phyloP scores from a whole-genome alignment of 1,140 invertebrate genomes.

The Drosophila bocqueti region DNA sequence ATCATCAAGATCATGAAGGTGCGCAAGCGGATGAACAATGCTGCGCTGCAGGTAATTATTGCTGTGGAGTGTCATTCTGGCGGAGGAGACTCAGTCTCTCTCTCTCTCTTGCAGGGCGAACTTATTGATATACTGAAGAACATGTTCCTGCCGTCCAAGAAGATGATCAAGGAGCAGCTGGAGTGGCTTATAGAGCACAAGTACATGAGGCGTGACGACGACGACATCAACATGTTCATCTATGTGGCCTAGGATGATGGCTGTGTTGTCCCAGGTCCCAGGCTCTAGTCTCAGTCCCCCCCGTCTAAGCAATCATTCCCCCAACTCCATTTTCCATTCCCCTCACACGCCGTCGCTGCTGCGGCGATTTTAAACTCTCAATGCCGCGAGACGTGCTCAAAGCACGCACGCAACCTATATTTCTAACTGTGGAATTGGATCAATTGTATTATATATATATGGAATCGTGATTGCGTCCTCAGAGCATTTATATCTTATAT shows the following conservation, averaged over 20 bases:
- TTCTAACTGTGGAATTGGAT: slow-evolving; percentile 51
- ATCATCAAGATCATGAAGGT: slow-evolving; percentile 99
- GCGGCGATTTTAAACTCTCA: slow-evolving; percentile 50
- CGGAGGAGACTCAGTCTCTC: neutral
- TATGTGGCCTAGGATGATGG: slow-evolving; percentile 93
- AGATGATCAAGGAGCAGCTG: slow-evolving; percentile 99
- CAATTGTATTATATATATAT: slow-evolving; percentile 55
- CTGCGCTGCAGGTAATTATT: slow-evolving; percentile 91
- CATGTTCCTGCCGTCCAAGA: slow-evolving; percentile 99
- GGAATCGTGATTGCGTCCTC: slow-evolving; percentile 53
- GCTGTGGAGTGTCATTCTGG: neutral
- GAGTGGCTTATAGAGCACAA: slow-evolving; percentile 99
- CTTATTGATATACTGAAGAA: slow-evolving; percentile 99
- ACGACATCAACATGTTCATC: slow-evolving; percentile 99
- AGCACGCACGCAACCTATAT: slow-evolving; percentile 36
- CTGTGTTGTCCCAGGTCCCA: neutral
- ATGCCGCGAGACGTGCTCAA: slow-evolving; percentile 47
- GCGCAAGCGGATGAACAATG: slow-evolving; percentile 97
- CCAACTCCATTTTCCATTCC: slow-evolving; percentile 35
- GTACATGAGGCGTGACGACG: slow-evolving; percentile 98
- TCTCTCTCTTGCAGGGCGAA: slow-evolving; percentile 89
- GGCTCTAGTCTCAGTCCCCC: slow-evolving; percentile 41
- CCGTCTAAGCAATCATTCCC: slow-evolving; percentile 46
- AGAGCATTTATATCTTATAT: slow-evolving; percentile 48
- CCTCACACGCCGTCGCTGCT: slow-evolving; percentile 10